phyloP scores from a whole-genome alignment of 1,140 invertebrate genomes.

The Hyphantria cunea region DNA sequence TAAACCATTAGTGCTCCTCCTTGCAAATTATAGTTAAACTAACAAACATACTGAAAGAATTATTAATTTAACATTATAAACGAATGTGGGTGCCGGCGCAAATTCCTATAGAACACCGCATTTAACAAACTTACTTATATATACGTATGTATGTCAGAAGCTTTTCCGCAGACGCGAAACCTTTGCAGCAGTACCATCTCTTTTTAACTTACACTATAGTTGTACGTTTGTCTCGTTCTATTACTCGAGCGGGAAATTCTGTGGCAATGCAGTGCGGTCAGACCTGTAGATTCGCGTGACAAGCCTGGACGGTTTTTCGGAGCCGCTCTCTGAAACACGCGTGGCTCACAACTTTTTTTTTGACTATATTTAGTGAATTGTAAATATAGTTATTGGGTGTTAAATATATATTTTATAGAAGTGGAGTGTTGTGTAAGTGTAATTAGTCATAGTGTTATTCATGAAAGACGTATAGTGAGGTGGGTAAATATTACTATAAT shows the following conservation, averaged over 20 bases:
- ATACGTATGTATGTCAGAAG: neutral
- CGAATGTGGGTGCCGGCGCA: constrained; percentile 7
- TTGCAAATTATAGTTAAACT: neutral
- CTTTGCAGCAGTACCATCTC: constrained; percentile 41
- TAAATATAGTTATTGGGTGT: constrained; percentile 16
- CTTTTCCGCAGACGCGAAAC: constrained; percentile 48
- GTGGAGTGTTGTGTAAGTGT: constrained; percentile 37
- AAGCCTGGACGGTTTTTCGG: constrained; percentile 52
- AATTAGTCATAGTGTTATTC: constrained; percentile 32
- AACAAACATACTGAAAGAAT: constrained; percentile 20
- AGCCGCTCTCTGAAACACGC: constrained; percentile 6
- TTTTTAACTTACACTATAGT: constrained; percentile 22
- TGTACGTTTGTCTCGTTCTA: constrained; percentile 39
- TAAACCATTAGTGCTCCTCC: no score
- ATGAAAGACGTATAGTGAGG: constrained; percentile 68
- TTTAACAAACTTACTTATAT: constrained; percentile 13
- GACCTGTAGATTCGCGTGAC: constrained; percentile 73
- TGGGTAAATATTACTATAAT: constrained; percentile 34
- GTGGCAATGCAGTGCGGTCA: constrained; percentile 53
- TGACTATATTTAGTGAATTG: constrained; percentile 25
- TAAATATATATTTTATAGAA: constrained; percentile 8
- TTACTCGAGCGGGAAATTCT: constrained; percentile 61
- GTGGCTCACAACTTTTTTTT: constrained; percentile 35
- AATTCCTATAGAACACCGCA: constrained; percentile 26
- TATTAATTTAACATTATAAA: constrained; percentile 26